Evolutionary conservation across 2,888 invertebrate species (phyloP).

Genomic region (Apotomis betuletana): DNA sequence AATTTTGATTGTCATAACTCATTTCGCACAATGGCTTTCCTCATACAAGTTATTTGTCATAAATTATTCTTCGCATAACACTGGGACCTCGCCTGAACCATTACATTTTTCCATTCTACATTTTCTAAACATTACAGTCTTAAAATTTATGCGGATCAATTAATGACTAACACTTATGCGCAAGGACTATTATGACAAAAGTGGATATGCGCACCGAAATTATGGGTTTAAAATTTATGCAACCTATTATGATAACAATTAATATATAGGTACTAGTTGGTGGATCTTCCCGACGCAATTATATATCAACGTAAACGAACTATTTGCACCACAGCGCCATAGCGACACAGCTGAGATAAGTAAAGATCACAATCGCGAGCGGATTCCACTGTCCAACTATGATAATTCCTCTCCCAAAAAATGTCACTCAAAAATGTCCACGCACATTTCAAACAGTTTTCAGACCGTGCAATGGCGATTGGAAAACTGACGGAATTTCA

Average conservation of each 20-base stretch:
- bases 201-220: too few relatives aligned
- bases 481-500: background rate
- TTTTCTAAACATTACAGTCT: too few relatives aligned
- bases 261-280: background rate
- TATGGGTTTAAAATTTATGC: too few relatives aligned
- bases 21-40: too few relatives aligned
- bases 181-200: too few relatives aligned
- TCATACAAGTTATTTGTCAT: too few relatives aligned
- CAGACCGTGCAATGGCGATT: conserved; percentile 1
- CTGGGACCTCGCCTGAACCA: too few relatives aligned
- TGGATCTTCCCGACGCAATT: background rate
- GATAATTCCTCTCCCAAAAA: conserved; percentile 7
- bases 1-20: too few relatives aligned
- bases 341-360: background rate
- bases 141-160: too few relatives aligned
- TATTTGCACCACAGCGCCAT: background rate
- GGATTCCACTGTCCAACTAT: background rate
- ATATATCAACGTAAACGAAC: background rate
- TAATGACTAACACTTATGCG: too few relatives aligned
- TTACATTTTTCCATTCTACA: too few relatives aligned
- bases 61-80: too few relatives aligned
- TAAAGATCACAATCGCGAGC: background rate
- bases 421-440: conserved; percentile 15
- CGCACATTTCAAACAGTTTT: conserved; percentile 4
- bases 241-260: background rate